These are phyloP conservation scores for Ellobius talpinus DNA, from an alignment of 2,113 vertebrate species.

Conservation along the genomic window DNA sequence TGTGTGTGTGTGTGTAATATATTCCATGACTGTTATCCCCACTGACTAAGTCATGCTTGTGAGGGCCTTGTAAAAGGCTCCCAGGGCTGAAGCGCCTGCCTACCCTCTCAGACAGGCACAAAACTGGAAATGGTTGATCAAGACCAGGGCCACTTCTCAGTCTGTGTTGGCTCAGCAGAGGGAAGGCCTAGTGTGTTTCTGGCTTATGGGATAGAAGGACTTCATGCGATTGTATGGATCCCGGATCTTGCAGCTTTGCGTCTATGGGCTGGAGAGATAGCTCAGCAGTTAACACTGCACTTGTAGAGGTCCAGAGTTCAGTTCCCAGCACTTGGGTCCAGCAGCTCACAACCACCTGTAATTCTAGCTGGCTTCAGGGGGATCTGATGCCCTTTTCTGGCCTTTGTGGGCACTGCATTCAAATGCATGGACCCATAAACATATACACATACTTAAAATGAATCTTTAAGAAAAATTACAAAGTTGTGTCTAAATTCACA, in stretches of 20 bases:
- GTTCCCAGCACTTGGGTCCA: not conserved
- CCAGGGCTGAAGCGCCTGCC: not conserved
- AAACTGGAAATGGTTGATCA: not conserved
- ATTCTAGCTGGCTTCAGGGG: not conserved
- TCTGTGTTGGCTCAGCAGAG: not conserved
- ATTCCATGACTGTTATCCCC: not conserved
- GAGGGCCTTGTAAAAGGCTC: not conserved
- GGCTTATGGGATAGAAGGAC: not conserved
- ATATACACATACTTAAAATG: not conserved
- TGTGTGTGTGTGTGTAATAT: no score
- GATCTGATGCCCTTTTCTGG: not conserved
- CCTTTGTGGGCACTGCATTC: not conserved
- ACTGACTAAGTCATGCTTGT: not conserved
- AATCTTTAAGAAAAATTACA: not conserved
- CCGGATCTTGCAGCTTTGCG: not conserved
- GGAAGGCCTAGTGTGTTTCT: not conserved
- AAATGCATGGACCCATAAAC: no score
- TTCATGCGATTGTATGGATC: not conserved
- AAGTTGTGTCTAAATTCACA: not conserved
- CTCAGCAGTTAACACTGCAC: not conserved
- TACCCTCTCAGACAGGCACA: not conserved
- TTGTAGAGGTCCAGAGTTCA: not conserved
- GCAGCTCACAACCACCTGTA: not conserved
- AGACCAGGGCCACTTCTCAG: not conserved
- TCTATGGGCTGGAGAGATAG: not conserved